Base-by-base conservation (phyloP, 1,140 invertebrate species). In the Rhagoletis zephyria region DNA sequence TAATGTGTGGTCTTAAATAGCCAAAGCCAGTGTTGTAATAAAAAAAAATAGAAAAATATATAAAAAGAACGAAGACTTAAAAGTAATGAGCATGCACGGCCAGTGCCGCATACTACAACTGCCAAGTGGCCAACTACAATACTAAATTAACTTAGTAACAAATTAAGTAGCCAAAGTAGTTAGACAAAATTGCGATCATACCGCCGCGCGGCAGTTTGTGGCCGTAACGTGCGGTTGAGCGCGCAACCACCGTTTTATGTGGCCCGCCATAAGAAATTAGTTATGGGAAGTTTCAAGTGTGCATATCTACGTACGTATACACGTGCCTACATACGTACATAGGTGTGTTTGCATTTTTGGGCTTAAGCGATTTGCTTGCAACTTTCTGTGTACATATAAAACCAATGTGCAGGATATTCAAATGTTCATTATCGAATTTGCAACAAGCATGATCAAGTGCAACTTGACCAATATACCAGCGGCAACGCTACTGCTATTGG, bases 371-470 rank as follows among this genome's bases (percentile, higher is more conserved):
- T 81, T 56, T 81, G 56, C 74, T n/a, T 30, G 51, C n/a, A 2
- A 81, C 10, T 81, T 81, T 51, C n/a, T 7, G 74, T 30, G 48
- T 81, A 30, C 30, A 30, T 30, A 81, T 81, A 81, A 81, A 81
- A 81, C 48, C 74, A 81, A 56, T 81, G 48, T 10, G 16, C 74
- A 81, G 74, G 74, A 81, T 81, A 81, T 81, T 19, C 74, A 7
- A 59, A 81, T 59, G 74, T 48, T 81, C 74, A 81, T 81, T 59
- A 81, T 16, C 19, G 48, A 56, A 81, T 81, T 81, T 19, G 48
- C 74, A 51, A n/a, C 48, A 81, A 81, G 56, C 74, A 81, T 81
- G 74, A 81, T 81, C 74, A 81, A 56, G 74, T 81, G 74, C 16
- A 81, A 56, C 48, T n/a, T 77, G 42, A 45, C 12, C 6, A 45